These are phyloP conservation scores for Leucosticte australis DNA, from an alignment of 2,113 vertebrate genomes.

Conservation along the genomic window DNA sequence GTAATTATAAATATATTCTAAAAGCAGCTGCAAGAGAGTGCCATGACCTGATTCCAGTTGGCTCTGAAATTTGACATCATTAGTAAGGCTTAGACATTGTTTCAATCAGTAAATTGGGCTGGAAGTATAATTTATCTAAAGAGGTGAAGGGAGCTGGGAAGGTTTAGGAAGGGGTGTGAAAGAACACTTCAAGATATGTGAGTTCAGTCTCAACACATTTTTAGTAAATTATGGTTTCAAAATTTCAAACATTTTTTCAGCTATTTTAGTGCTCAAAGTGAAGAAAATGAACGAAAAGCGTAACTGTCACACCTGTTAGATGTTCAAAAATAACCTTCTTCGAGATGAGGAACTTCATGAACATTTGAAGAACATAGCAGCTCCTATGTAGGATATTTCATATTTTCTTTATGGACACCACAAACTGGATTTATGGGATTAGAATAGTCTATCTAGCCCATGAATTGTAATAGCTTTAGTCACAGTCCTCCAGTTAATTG, in stretches of 20 bases:
- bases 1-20: background rate
- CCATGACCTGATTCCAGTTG: background rate
- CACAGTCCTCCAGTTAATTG: background rate
- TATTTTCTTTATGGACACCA: background rate
- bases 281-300: background rate
- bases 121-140: background rate
- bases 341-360: background rate
- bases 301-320: background rate
- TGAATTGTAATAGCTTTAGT: background rate
- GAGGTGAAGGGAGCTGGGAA: background rate
- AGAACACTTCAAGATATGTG: background rate
- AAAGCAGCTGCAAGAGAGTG: background rate
- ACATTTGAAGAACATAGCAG: background rate
- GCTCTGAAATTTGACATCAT: background rate
- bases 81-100: background rate
- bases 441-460: background rate
- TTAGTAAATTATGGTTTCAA: constrained; percentile 20
- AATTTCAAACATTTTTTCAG: background rate
- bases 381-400: background rate
- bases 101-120: background rate
- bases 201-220: background rate
- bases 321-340: constrained; percentile 19
- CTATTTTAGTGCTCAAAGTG: constrained; percentile 11
- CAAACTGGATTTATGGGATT: background rate
- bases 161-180: background rate